Evolutionary conservation across 37 sponge, comb jelly and placozoan species (phyloP).

Genomic region (Tethya wilhelma): DNA sequence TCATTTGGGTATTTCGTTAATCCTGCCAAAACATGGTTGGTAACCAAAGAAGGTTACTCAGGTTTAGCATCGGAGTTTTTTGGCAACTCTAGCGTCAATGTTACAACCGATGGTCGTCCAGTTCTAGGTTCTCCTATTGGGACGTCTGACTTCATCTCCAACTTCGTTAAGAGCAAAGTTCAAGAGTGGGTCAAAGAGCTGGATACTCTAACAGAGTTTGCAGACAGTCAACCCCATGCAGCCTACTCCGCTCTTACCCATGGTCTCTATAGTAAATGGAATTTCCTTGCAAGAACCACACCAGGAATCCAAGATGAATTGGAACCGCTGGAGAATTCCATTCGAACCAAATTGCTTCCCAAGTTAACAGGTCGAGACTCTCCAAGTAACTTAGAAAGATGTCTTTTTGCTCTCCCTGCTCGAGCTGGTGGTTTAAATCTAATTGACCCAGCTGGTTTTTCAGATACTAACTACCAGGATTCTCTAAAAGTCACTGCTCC

Average conservation of each 20-base stretch:
- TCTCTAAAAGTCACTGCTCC: constrained; percentile 15
- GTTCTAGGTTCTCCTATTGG: constrained; percentile 49
- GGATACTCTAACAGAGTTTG: constrained; percentile 20
- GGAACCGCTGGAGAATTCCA: constrained; percentile 37
- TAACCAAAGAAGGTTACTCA: constrained; percentile 33
- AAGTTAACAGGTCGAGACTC: constrained; percentile 16
- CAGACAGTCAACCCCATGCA: constrained; percentile 35
- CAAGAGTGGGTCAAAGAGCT: constrained; percentile 25
- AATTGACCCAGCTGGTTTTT: background rate
- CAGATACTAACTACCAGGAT: background rate
- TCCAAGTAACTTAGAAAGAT: background rate
- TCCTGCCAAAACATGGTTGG: constrained; percentile 32
- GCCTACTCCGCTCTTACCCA: constrained; percentile 27
- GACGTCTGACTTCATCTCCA: too few species aligned
- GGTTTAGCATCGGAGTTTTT: constrained; percentile 20
- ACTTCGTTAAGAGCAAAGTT: constrained; percentile 39
- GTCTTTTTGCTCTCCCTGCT: constrained; percentile 13
- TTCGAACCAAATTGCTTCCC: constrained; percentile 10
- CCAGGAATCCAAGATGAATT: constrained; percentile 26
- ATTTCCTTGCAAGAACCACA: too few species aligned
- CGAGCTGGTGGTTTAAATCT: constrained; percentile 5
- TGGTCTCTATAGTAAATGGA: constrained; percentile 29
- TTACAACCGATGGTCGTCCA: constrained; percentile 37
- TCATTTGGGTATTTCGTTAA: constrained; percentile 51
- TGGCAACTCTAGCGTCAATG: constrained; percentile 18